These are phyloP conservation scores for Gorsachius magnificus DNA, from an alignment of 2,797 vertebrate species.

Conservation along the genomic window DNA sequence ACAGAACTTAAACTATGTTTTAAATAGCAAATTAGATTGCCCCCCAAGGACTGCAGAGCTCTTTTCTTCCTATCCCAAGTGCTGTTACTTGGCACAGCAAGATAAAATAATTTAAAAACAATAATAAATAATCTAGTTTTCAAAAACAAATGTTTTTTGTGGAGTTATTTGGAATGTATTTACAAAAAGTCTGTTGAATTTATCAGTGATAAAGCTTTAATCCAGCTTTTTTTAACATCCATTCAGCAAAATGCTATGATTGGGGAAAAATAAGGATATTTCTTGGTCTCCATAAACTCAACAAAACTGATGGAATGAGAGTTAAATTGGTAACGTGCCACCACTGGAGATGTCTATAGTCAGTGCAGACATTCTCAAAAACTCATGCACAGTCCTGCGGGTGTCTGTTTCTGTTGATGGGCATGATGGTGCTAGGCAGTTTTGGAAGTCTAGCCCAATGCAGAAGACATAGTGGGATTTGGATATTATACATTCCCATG, in stretches of 20 bases:
- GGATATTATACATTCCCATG: not conserved
- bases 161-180: not conserved
- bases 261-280: not conserved
- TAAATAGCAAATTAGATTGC: slow-evolving; percentile 33
- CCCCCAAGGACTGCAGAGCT: not conserved
- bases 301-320: not conserved
- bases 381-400: not conserved
- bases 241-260: not conserved
- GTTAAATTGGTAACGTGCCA: not conserved
- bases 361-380: not conserved
- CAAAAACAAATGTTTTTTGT: not conserved
- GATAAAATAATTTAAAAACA: slow-evolving; percentile 20
- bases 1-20: slow-evolving; percentile 20
- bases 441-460: not conserved
- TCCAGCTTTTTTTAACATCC: not conserved
- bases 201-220: not conserved
- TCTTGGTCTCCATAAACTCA: not conserved
- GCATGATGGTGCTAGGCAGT: not conserved
- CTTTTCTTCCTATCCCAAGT: not conserved
- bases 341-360: not conserved
- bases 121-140: not conserved
- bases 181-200: not conserved
- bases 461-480: not conserved
- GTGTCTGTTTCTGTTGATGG: not conserved
- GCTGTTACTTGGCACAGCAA: not conserved